Evolutionary conservation across 2,113 vertebrate genomes (phyloP).

Genomic region (Planiliza haematocheilus): DNA sequence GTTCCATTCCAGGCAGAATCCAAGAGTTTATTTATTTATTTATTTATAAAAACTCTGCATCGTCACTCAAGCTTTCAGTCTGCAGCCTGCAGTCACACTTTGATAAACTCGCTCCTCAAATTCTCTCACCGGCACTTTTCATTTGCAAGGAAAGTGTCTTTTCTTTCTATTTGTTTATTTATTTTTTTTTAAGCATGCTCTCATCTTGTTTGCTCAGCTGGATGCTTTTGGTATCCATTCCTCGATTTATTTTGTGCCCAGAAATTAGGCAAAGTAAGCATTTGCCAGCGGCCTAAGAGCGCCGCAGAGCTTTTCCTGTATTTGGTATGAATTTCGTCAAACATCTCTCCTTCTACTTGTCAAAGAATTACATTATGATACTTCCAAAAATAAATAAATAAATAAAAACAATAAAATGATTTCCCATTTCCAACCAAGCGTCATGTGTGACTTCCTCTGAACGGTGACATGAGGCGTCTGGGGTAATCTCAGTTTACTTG

Average conservation of each 20-base stretch:
- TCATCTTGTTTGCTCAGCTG: slow-evolving; percentile 71
- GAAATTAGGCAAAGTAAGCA: slow-evolving; percentile 59
- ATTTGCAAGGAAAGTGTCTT: slow-evolving; percentile 53
- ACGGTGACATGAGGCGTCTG: neutral
- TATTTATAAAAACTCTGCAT: slow-evolving; percentile 34
- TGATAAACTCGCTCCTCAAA: slow-evolving; percentile 66
- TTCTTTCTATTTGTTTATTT: slow-evolving; percentile 8
- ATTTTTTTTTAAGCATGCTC: slow-evolving; percentile 12
- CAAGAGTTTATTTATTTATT: neutral
- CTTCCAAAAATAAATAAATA: neutral
- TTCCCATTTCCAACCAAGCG: neutral
- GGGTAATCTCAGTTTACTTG: slow-evolving; percentile 67
- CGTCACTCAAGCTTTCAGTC: slow-evolving; percentile 73
- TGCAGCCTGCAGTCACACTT: slow-evolving; percentile 68
- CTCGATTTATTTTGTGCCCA: slow-evolving; percentile 48
- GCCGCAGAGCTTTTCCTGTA: slow-evolving; percentile 3
- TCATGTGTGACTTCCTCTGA: slow-evolving; percentile 21
- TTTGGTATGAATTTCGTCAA: slow-evolving; percentile 3
- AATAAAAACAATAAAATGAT: too few relatives aligned
- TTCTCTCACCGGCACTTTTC: slow-evolving; percentile 50
- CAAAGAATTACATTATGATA: neutral
- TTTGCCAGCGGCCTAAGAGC: slow-evolving; percentile 40
- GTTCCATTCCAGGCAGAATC: slow-evolving; percentile 46
- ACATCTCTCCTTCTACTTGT: neutral
- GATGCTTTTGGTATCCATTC: slow-evolving; percentile 51